Evolutionary conservation across 2,113 vertebrate genomes (phyloP).

Genomic region (Oostethus manadensis): DNA sequence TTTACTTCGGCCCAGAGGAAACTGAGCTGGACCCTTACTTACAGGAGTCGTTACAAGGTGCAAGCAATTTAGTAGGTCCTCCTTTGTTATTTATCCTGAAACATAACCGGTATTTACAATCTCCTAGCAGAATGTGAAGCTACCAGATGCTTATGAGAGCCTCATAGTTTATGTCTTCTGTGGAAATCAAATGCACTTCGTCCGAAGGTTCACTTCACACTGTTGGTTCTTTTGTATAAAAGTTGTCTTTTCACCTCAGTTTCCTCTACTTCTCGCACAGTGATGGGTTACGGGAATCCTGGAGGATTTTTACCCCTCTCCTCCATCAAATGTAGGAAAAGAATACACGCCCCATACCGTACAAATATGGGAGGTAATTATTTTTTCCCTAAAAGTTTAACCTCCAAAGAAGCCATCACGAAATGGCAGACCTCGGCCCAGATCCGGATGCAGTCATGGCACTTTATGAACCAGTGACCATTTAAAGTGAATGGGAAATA

Average conservation of each 20-base stretch:
- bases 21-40: constrained; percentile 88
- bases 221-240: neutral
- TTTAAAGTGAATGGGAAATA: no score
- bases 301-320: constrained; percentile 87
- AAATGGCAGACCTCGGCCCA: no score
- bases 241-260: neutral
- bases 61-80: neutral
- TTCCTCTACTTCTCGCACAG: constrained; percentile 49
- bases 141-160: constrained; percentile 85
- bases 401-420: no score
- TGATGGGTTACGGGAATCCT: constrained; percentile 85
- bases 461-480: no score
- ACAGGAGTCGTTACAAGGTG: constrained; percentile 84
- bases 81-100: neutral
- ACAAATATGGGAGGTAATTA: constrained; percentile 80
- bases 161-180: constrained; percentile 86
- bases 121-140: constrained; percentile 73
- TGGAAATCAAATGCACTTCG: constrained; percentile 87
- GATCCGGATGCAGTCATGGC: no score
- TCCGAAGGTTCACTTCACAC: constrained; percentile 74
- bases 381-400: neutral
- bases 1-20: constrained; percentile 82
- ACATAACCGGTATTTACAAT: constrained; percentile 11
- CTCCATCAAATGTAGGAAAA: constrained; percentile 79
- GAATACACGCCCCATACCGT: constrained; percentile 73